Evolutionary conservation across 1,140 invertebrate species (phyloP), one percentile per base, ranked within the genome.

Genomic region (Nomia melanderi): DNA sequence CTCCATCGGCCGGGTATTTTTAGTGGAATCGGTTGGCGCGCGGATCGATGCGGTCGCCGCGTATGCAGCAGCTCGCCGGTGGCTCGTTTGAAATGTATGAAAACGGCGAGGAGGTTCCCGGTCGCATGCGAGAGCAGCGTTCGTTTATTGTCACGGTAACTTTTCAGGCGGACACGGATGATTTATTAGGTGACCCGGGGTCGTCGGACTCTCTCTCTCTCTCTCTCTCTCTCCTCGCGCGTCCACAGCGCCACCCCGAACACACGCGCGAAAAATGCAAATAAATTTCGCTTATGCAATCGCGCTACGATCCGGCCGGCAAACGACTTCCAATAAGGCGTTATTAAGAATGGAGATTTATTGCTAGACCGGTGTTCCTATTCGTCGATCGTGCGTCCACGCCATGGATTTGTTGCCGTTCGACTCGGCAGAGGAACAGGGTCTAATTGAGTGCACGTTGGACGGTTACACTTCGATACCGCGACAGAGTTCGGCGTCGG

Each of bases 281-380:
- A 54, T 73, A 39, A 14, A 54, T 39, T 8, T 14, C 12, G 23
- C 60, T 54, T 29, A 11, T 36, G 57, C 11, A n/a, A 72, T 63
- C 57, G 6, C 36, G 11, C 8, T 6, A 25, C 33, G 17, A 44
- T 31, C 29, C 11, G 29, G 3, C 41, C 8, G 39, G 2, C 11
- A 50, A 72, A 31, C 41, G 29, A 27, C 14, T 50, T 27, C 57
- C 41, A 36, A 72, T 62, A 17, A 72, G 23, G 3, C 33, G 31
- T 57, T 53, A 20, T 41, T 57, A 39, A 63, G 9, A 50, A 50
- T 36, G 29, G 41, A 72, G 41, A 63, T 72, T 72, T 72, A 72
- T 63, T 20, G 39, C 27, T 50, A 1, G 44, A 23, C 3, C 7
- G 27, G 2, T 25, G 41, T 44, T 70, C 25, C 12, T 44, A 69